These are phyloP conservation scores for Amphipoea oculea DNA, from an alignment of 2,888 invertebrate genomes.

Conservation along the genomic window DNA sequence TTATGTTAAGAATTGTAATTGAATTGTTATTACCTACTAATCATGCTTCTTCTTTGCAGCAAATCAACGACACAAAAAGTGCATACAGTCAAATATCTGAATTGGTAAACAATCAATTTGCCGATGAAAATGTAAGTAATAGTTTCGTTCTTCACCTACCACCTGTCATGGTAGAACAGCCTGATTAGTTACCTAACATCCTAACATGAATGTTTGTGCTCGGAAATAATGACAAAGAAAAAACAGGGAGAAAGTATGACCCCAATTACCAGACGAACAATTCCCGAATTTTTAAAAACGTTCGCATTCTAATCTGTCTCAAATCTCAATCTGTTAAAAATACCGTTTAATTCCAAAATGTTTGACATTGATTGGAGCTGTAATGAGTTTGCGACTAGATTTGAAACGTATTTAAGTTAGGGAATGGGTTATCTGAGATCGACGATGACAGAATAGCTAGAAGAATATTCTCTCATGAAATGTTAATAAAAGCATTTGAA, in stretches of 20 bases:
- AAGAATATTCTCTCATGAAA: background rate
- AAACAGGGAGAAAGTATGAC: background rate
- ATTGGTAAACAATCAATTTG: conserved; percentile 84
- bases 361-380: background rate
- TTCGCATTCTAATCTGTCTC: background rate
- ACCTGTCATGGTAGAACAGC: background rate
- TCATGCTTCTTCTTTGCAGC: conserved; percentile 77
- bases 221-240: background rate
- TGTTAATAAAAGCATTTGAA: background rate
- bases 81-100: conserved; percentile 87
- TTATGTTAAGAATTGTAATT: background rate
- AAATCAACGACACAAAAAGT: conserved; percentile 89
- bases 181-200: background rate
- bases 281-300: background rate
- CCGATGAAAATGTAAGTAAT: conserved; percentile 84
- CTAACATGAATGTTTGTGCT: background rate
- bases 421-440: background rate
- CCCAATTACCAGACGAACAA: background rate
- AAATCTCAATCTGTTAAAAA: background rate
- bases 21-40: background rate
- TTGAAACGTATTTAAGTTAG: background rate
- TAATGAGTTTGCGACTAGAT: background rate
- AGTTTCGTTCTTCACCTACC: background rate
- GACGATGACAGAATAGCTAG: background rate
- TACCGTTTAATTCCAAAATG: no score